phyloP scores from a whole-genome alignment of 2,113 vertebrate genomes.

The Petromus typicus region DNA sequence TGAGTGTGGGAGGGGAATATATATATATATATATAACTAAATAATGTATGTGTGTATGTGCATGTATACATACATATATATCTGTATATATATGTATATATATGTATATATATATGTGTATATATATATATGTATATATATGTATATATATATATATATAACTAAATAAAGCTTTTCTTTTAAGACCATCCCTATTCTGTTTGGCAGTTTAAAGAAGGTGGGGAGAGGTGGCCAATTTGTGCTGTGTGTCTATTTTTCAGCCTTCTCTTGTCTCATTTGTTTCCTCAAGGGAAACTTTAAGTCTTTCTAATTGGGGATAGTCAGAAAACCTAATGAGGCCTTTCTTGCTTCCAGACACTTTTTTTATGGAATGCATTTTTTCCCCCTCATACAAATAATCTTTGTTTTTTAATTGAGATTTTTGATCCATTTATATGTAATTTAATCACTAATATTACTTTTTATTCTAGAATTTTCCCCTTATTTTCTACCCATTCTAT shows the following conservation, averaged over 20 bases:
- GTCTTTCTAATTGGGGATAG: not conserved
- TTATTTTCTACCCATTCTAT: not conserved
- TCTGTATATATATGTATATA: too few species aligned
- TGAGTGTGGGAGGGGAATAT: too few species aligned
- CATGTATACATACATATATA: too few species aligned
- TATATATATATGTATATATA: too few species aligned
- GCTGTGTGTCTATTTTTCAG: not conserved
- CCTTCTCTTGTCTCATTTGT: not conserved
- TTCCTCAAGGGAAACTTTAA: not conserved
- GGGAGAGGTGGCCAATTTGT: not conserved
- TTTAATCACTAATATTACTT: not conserved
- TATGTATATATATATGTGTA: too few species aligned
- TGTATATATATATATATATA: too few species aligned
- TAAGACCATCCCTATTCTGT: too few species aligned
- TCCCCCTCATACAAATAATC: not conserved
- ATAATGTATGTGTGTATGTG: too few species aligned
- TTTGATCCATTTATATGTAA: not conserved
- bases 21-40: too few species aligned
- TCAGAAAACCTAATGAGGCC: not conserved
- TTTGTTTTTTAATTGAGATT: not conserved
- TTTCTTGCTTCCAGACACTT: not conserved
- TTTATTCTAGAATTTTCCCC: not conserved
- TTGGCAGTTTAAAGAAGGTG: too few species aligned
- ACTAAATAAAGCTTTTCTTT: too few species aligned
- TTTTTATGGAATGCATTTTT: not conserved